Evolutionary conservation across 2,113 vertebrate species (phyloP).

Genomic region (Candoia aspera): DNA sequence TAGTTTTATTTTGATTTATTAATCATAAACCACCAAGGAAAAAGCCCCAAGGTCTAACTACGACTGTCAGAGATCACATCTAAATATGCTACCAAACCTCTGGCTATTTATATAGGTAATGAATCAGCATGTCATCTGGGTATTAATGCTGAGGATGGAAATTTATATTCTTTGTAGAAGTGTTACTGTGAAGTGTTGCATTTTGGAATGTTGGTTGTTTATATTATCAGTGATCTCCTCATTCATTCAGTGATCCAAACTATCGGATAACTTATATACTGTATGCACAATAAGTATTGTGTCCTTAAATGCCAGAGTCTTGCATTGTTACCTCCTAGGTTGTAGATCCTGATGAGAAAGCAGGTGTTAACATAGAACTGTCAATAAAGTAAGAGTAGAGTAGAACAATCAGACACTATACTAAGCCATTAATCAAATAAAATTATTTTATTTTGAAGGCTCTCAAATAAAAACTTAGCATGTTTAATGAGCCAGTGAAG

Average conservation of each 20-base stretch:
- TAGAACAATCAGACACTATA: too few relatives aligned
- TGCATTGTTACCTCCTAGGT: background rate
- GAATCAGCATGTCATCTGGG: slow-evolving; percentile 23
- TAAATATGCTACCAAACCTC: slow-evolving; percentile 36
- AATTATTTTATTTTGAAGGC: too few relatives aligned
- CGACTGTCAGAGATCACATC: slow-evolving; percentile 25
- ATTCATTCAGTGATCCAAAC: slow-evolving; percentile 42
- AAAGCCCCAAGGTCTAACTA: slow-evolving; percentile 5
- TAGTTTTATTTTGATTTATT: slow-evolving; percentile 15
- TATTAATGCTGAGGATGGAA: slow-evolving; percentile 34
- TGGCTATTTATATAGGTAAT: slow-evolving; percentile 33
- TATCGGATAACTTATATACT: slow-evolving; percentile 3
- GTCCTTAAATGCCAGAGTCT: background rate
- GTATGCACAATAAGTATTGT: background rate
- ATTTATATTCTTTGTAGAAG: slow-evolving; percentile 16
- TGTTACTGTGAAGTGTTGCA: slow-evolving; percentile 24
- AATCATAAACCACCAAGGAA: slow-evolving; percentile 4
- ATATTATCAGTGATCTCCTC: slow-evolving; percentile 39
- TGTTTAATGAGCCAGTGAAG: background rate
- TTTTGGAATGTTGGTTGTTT: slow-evolving; percentile 4
- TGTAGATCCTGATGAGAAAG: background rate
- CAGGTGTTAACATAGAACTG: too few relatives aligned
- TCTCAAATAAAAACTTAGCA: background rate
- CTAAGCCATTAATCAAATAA: background rate
- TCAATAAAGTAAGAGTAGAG: too few relatives aligned